These are phyloP conservation scores for Pteropus rufus DNA, from an alignment of 2,797 vertebrate species.

Conservation along the genomic window DNA sequence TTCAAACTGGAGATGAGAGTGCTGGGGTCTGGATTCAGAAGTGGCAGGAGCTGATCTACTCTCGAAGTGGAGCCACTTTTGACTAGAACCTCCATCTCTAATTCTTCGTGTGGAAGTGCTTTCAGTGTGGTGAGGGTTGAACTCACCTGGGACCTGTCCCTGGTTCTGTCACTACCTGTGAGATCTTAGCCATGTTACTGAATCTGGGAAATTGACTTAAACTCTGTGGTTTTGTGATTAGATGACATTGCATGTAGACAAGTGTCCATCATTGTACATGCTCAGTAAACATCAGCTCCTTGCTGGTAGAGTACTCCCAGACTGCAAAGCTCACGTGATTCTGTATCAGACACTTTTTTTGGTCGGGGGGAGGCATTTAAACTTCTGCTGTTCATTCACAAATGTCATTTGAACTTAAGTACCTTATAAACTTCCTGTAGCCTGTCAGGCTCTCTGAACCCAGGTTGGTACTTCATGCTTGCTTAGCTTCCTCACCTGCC, in stretches of 20 bases:
- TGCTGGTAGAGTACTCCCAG: neutral
- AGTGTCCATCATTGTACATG: fast-evolving
- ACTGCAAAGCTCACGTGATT: neutral
- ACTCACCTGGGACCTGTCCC: neutral
- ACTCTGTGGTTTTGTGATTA: neutral
- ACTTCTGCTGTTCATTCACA: neutral
- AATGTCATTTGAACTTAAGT: neutral
- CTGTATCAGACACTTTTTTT: neutral
- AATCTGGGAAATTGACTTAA: neutral
- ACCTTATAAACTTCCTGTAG: neutral
- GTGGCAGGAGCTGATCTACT: neutral
- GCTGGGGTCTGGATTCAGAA: neutral
- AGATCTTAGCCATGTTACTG: neutral
- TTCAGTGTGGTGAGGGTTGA: neutral
- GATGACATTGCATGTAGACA: neutral
- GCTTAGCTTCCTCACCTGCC: neutral
- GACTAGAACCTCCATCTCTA: fast-evolving
- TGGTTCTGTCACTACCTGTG: neutral
- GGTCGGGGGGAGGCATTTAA: too few species aligned
- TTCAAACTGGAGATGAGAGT: neutral
- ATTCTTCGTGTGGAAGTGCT: fast-evolving
- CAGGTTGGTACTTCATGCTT: neutral
- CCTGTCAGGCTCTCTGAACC: neutral
- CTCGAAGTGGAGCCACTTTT: too few species aligned
- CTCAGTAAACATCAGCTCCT: neutral